Percentiles rank a stretch among this genome's conserved stretches.
These are phyloP conservation scores for Armadillidium nasatum DNA, from an alignment of 1,140 invertebrate species.

Conservation along the genomic window DNA sequence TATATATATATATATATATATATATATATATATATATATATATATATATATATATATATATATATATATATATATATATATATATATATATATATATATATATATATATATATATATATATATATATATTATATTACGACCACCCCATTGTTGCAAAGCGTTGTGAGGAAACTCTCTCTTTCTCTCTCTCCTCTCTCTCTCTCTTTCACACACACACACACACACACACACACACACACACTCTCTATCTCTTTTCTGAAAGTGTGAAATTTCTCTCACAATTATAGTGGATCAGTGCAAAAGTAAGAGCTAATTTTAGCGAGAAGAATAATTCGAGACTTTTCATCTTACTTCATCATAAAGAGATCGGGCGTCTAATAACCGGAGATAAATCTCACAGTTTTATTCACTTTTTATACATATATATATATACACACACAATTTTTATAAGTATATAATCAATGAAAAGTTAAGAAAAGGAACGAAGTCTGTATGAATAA, in stretches of 20 bases:
- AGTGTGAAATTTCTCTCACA: conserved; percentile 9
- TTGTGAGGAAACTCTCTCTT: too few species aligned
- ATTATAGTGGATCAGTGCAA: neutral
- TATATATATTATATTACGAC: too few species aligned
- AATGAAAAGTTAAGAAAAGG: neutral
- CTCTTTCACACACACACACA: neutral
- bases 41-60: too few species aligned
- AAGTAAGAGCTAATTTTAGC: neutral
- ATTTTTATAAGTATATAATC: too few species aligned
- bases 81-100: too few species aligned
- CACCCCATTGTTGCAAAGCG: too few species aligned
- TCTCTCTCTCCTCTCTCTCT: neutral
- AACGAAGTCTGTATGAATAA: conserved; percentile 9
- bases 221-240: neutral
- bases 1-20: too few species aligned
- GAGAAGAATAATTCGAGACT: neutral
- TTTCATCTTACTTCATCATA: conserved; percentile 6
- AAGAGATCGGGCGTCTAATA: neutral
- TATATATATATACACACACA: too few species aligned
- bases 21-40: too few species aligned
- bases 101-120: too few species aligned
- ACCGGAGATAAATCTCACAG: neutral
- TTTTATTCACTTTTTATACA: neutral
- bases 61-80: too few species aligned
- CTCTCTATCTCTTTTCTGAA: neutral